A percentile compares a stretch with the other conserved stretches of the same genome.
Conservation (phyloP, 1,140 invertebrate genomes). For the Lucilia cuprina region DNA sequence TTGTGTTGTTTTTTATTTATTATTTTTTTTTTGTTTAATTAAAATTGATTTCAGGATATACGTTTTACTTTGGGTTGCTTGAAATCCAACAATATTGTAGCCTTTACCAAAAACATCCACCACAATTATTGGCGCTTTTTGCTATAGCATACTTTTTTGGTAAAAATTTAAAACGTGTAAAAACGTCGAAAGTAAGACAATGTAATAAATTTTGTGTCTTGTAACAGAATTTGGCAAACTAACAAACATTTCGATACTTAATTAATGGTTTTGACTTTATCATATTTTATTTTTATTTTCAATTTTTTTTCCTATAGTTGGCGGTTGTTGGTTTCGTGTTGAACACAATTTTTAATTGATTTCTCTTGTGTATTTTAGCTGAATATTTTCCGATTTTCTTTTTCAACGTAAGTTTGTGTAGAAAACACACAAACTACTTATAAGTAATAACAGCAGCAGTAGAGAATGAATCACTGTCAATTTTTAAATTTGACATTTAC, state of each 20-base stretch:
- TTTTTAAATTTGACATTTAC: conserved; percentile 19
- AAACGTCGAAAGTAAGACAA: not conserved
- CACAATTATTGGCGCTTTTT: conserved; percentile 10
- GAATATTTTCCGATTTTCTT: not conserved
- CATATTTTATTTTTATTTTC: not conserved
- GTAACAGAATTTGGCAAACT: not conserved
- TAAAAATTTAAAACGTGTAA: conserved; percentile 21
- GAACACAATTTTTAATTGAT: conserved; percentile 13
- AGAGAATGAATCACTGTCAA: conserved; percentile 25
- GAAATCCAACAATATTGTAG: not conserved
- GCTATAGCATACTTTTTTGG: not conserved
- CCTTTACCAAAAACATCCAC: not conserved
- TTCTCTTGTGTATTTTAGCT: not conserved
- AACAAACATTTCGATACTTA: conserved; percentile 26
- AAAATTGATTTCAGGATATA: conserved; percentile 37
- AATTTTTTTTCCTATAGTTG: not conserved
- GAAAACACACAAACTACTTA: not conserved
- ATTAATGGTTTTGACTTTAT: conserved; percentile 22
- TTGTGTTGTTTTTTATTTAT: conserved; percentile 17
- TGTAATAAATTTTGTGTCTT: not conserved
- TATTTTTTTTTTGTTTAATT: conserved; percentile 41
- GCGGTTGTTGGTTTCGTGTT: not conserved
- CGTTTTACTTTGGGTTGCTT: not conserved
- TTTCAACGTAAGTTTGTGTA: not conserved
- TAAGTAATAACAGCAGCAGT: not conserved